Evolutionary conservation across 2,888 invertebrate genomes (phyloP).

Genomic region (Corbicula japonica): DNA sequence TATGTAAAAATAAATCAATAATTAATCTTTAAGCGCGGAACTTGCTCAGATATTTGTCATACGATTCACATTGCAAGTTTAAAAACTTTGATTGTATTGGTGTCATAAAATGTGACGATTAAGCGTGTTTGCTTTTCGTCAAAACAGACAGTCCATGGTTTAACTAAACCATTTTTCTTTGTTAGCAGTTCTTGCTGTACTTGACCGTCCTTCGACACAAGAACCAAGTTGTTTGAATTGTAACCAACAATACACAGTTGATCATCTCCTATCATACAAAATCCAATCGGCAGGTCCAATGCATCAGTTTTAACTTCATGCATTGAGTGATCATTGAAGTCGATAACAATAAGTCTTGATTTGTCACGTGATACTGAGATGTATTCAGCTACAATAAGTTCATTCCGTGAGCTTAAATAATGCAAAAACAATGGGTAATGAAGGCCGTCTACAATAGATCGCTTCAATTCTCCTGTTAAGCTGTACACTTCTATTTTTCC

Average conservation of each 20-base stretch:
- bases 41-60: too few species aligned
- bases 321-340: not conserved
- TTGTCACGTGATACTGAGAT: not conserved
- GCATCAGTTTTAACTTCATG: not conserved
- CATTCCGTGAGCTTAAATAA: not conserved
- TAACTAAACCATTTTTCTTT: not conserved
- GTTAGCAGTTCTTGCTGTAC: not conserved
- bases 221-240: not conserved
- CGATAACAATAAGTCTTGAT: not conserved
- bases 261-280: not conserved
- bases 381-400: not conserved
- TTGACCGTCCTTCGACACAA: not conserved
- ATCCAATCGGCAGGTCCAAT: not conserved
- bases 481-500: constrained; percentile 9
- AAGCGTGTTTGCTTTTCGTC: not conserved
- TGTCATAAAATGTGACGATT: not conserved
- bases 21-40: too few species aligned
- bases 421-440: not conserved
- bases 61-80: too few species aligned
- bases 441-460: not conserved
- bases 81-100: not conserved
- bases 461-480: not conserved
- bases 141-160: not conserved
- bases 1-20: too few species aligned
- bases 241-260: not conserved